Evolutionary conservation across 2,888 invertebrate genomes (phyloP).

Genomic region (Oegoconia quadripuncta): DNA sequence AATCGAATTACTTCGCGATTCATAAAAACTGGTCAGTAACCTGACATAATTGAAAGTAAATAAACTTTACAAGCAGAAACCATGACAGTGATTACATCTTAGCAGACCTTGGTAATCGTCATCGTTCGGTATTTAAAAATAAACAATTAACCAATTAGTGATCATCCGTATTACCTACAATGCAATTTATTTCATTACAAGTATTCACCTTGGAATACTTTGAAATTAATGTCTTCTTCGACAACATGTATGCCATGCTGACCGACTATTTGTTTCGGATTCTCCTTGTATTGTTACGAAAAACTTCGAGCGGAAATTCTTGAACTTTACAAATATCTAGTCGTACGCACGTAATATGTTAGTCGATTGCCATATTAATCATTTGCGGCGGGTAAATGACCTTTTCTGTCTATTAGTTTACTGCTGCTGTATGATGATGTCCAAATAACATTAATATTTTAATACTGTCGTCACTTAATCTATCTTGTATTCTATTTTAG

Average conservation of each 20-base stretch:
- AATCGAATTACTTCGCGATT: no score
- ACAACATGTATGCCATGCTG: slow-evolving; percentile 9
- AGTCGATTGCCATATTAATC: slow-evolving; percentile 11
- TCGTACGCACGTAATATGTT: slow-evolving; percentile 7
- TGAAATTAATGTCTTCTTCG: neutral
- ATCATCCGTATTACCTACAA: neutral
- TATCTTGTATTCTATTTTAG: no score
- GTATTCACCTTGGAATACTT: neutral
- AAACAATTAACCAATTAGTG: neutral
- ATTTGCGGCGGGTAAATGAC: slow-evolving; percentile 24
- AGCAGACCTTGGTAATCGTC: no score
- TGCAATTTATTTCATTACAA: no score
- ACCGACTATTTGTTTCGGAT: slow-evolving; percentile 10
- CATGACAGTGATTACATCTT: no score
- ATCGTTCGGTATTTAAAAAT: neutral
- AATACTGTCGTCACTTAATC: no score
- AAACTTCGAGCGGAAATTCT: slow-evolving; percentile 4
- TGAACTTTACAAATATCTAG: slow-evolving; percentile 11
- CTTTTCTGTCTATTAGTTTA: slow-evolving; percentile 17
- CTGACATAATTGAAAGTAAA: no score
- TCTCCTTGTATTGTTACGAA: slow-evolving; percentile 8
- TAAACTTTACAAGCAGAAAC: no score
- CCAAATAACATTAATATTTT: slow-evolving; percentile 8
- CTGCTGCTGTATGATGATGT: slow-evolving; percentile 6
- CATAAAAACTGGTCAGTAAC: no score